Base-by-base conservation (phyloP, 2,888 invertebrate genomes). In the Aplocera efformata region DNA sequence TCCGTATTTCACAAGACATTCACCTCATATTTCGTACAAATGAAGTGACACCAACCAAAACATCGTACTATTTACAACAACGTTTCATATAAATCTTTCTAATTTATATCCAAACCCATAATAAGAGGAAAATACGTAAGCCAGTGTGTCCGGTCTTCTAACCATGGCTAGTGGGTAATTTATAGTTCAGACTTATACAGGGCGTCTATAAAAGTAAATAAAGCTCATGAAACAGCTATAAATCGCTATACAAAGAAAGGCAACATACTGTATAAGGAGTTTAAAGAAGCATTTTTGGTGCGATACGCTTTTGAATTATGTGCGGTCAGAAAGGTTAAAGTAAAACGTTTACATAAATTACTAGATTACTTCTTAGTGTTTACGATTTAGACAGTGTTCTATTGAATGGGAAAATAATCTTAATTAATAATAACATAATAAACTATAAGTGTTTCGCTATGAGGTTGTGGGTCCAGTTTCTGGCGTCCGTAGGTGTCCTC, bases 81-180 rank as follows among this genome's bases (percentile, higher is more conserved):
- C 42, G 40, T 26, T 26, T 27, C 48, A 29, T 40, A 83, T 85
- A 85, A 85, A 86, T 86, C 84, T 79, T 57, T 67, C 63, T 81
- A 85, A 86, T 85, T 85, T 85, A 86, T 86, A 79, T 72, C 80
- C 76, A 57, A 79, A 81, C 77, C 79, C 79, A 84, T 85, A 84
- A 84, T 84, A 85, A 77, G 80, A 76, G 78, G 79, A 83, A 83
- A 84, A 81, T 78, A 77, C 44, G 44, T 70, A 67, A 65, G 67
- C 63, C 63, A 68, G 70, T 72, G 58, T 68, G 78, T 78, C 77
- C 74, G 64, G 67, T 60, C 70, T 42, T 68, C 67, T 69, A 61
- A 72, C 75, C 63, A 67, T 64, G 61, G 63, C 56, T 47, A 41
- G 49, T 53, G 52, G 52, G 70, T 83, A 78, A 86, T 88, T 88